Base-by-base conservation (phyloP, 2,113 vertebrate genomes). In the Eptesicus fuscus region DNA sequence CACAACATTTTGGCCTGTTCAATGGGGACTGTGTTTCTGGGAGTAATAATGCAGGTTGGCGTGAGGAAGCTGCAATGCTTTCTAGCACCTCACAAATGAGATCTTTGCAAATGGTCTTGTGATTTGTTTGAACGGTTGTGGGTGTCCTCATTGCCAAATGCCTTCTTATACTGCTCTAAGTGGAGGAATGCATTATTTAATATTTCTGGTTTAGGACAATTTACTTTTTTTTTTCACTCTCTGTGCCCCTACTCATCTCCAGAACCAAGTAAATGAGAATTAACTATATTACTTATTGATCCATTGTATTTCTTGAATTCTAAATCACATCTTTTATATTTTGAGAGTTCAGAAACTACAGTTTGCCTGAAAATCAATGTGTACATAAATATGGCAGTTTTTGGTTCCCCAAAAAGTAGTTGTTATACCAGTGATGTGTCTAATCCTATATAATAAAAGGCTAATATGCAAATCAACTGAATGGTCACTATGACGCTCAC, bases 211-310 rank as follows among this genome's bases (percentile, higher is more conserved):
- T 67, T 88, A 78, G 6, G 32, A 40, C 77, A 78, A 85, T 73
- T 88, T 85, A 4, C 12, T 89, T 6, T 61, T 65, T 56, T 70
- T 49, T 85, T 79, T 78, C 35, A 63, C 25, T 94, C 18, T 42
- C 42, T 61, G 18, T 30, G 47, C 7, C 18, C 42, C 17, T 78
- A 11, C 3, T 83, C n/a, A 49, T 67, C 69, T 95, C n/a, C 79
- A 90, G 89, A 95, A 82, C 20, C 16, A 95, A 94, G n/a, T 53
- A 84, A 76, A 67, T 7, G 59, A 44, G 9, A 92, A 8, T 51
- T 92, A 78, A 42, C 22, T 53, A 30, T 83, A 76, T 91, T 79
- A n/a, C 17, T 71, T 49, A 49, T 37, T 67, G 16, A 73, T 23
- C 5, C 5, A 86, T 14, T 73, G 2, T 53, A 56, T 32, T 70